A percentile compares a stretch with the other conserved stretches of the same genome.
Evolutionary conservation across 1,140 invertebrate species (phyloP).

Genomic region (Euglossa dilemma): DNA sequence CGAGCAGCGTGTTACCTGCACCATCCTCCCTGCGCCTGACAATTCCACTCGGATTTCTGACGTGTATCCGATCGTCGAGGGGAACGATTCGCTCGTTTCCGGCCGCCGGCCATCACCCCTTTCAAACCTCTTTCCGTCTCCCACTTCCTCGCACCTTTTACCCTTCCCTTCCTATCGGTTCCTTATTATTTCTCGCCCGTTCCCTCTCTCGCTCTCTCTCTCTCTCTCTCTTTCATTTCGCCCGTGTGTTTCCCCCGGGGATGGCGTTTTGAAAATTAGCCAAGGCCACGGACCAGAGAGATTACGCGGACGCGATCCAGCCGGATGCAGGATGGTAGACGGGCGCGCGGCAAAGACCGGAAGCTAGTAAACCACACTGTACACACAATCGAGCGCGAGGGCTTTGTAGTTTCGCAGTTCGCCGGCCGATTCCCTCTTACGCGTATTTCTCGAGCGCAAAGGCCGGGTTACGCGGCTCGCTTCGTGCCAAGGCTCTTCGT

Average conservation of each 20-base stretch:
- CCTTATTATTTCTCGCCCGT: background rate
- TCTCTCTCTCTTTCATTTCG: background rate
- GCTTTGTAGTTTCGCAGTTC: slow-evolving; percentile 50
- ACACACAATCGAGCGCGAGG: slow-evolving; percentile 49
- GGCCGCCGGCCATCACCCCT: slow-evolving; percentile 9
- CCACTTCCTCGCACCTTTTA: background rate
- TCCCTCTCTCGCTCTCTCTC: background rate
- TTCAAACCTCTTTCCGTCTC: background rate
- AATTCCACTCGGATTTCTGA: slow-evolving; percentile 27
- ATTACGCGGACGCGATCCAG: slow-evolving; percentile 1
- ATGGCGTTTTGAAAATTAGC: background rate
- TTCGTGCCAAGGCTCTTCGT: slow-evolving; percentile 23
- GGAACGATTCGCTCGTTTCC: slow-evolving; percentile 29
- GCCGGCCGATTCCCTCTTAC: slow-evolving; percentile 54
- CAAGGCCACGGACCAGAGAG: background rate
- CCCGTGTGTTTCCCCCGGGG: too few relatives aligned
- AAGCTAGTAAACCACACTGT: slow-evolving; percentile 59
- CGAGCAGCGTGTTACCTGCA: slow-evolving; percentile 1
- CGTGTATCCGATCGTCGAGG: slow-evolving; percentile 46
- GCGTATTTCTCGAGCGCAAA: slow-evolving; percentile 47
- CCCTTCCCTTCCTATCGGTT: too few relatives aligned
- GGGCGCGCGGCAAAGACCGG: slow-evolving; percentile 25
- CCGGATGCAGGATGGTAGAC: slow-evolving; percentile 37
- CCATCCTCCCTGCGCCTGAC: slow-evolving; percentile 15
- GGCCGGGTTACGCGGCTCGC: slow-evolving; percentile 33